Evolutionary conservation across 2,888 invertebrate genomes (phyloP).

Genomic region (Amiota mariae): DNA sequence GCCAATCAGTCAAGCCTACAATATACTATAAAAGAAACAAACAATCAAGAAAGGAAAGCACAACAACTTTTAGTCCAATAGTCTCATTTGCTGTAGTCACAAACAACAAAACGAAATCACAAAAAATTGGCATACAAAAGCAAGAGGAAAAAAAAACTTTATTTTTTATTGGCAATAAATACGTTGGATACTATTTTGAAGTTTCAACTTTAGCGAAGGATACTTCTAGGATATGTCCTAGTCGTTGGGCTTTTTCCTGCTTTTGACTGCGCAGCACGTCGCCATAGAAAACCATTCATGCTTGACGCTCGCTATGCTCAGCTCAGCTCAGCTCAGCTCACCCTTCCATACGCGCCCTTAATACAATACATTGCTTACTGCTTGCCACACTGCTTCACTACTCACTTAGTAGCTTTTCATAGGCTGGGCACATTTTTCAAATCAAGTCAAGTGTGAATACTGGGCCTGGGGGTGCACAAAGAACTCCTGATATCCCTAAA

Average conservation of each 20-base stretch:
- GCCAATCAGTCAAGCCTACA: slow-evolving; percentile 36
- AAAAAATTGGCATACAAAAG: neutral
- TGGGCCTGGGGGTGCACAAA: slow-evolving; percentile 28
- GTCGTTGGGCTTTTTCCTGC: neutral
- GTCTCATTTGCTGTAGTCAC: slow-evolving; percentile 11
- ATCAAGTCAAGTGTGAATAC: slow-evolving; percentile 64
- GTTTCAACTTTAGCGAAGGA: neutral
- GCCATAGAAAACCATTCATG: neutral
- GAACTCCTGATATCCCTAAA: slow-evolving; percentile 25
- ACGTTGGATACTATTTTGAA: neutral
- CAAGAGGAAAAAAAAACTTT: slow-evolving; percentile 44
- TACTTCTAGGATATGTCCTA: no score
- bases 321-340: no score
- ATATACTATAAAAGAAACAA: neutral
- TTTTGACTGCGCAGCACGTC: neutral
- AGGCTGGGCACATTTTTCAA: slow-evolving; percentile 59
- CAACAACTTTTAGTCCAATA: neutral
- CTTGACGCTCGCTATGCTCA: neutral
- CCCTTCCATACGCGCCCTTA: no score
- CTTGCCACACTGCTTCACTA: no score
- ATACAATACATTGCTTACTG: no score
- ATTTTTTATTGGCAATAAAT: slow-evolving; percentile 59
- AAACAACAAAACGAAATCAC: neutral
- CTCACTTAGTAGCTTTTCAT: no score
- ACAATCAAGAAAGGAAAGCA: no score